Evolutionary conservation across 2,888 invertebrate genomes (phyloP).

Genomic region (Pteria penguin): DNA sequence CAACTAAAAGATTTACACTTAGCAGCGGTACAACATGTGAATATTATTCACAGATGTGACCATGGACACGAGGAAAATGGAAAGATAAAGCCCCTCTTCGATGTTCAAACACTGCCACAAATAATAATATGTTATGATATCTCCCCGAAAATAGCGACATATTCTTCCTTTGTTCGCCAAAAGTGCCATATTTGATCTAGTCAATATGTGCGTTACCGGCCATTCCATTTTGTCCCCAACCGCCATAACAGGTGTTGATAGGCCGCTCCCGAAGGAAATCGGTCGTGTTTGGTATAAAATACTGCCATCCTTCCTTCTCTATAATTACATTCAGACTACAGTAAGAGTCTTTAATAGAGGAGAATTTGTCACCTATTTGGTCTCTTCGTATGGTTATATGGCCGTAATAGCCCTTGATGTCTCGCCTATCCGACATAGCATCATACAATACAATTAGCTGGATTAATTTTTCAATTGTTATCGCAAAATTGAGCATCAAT

Average conservation of each 20-base stretch:
- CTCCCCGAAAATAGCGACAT: neutral
- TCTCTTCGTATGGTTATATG: slow-evolving; percentile 5
- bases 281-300: slow-evolving; percentile 28
- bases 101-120: too few species aligned
- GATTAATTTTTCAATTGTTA: slow-evolving; percentile 36
- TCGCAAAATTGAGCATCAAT: slow-evolving; percentile 26
- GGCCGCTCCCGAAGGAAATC: slow-evolving; percentile 9
- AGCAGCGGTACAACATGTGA: too few species aligned
- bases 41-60: too few species aligned
- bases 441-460: slow-evolving; percentile 28
- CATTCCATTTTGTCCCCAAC: neutral
- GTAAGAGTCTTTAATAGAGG: slow-evolving; percentile 21
- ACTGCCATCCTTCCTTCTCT: slow-evolving; percentile 9
- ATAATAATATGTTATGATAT: too few species aligned
- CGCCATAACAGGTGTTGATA: slow-evolving; percentile 33
- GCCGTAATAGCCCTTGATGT: slow-evolving; percentile 19
- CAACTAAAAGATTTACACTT: too few species aligned
- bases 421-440: neutral
- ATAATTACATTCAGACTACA: neutral
- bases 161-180: neutral
- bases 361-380: slow-evolving; percentile 23
- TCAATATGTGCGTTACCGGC: neutral
- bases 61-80: too few species aligned
- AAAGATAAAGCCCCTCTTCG: too few species aligned
- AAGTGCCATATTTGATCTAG: neutral